Evolutionary conservation across 1,140 invertebrate genomes (phyloP).

Genomic region (Lepidotrigona ventralis): DNA sequence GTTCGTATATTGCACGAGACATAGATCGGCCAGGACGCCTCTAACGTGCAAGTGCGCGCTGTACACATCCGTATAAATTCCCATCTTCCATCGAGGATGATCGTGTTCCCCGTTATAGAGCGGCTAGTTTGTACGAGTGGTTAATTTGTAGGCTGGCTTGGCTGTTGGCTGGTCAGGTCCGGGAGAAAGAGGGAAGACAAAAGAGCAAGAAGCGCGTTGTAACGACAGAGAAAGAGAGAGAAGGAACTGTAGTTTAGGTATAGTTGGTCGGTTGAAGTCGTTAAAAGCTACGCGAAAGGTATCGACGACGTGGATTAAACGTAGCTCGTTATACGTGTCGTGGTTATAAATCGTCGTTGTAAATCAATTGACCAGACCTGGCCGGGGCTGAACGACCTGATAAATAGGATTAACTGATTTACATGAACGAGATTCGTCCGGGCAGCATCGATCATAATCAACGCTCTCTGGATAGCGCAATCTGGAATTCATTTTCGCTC

Average conservation of each 20-base stretch:
- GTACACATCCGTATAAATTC: conserved; percentile 30
- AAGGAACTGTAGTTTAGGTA: not conserved
- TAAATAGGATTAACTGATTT: conserved; percentile 59
- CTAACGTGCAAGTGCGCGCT: conserved; percentile 8
- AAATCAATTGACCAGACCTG: conserved; percentile 58
- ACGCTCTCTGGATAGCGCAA: conserved; percentile 22
- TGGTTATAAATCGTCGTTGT: conserved; percentile 62
- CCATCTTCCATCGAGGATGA: conserved; percentile 18
- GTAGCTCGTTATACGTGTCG: conserved; percentile 59
- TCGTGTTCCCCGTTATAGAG: not conserved
- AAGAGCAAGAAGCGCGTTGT: not conserved
- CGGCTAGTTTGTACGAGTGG: conserved; percentile 5
- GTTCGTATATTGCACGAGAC: conserved; percentile 32
- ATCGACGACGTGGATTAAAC: conserved; percentile 58
- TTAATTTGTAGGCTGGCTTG: conserved; percentile 27
- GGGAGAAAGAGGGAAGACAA: not conserved
- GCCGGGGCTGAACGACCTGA: conserved; percentile 9
- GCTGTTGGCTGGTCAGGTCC: no score
- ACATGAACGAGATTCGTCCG: conserved; percentile 54
- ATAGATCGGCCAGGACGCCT: conserved; percentile 40
- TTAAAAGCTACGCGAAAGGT: conserved; percentile 38
- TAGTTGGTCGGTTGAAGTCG: conserved; percentile 18
- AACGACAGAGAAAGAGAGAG: not conserved
- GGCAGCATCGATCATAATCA: conserved; percentile 57
- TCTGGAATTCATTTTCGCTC: conserved; percentile 22